Evolutionary conservation across 2,797 vertebrate species (phyloP).

Genomic region (Eutrigla gurnardus): DNA sequence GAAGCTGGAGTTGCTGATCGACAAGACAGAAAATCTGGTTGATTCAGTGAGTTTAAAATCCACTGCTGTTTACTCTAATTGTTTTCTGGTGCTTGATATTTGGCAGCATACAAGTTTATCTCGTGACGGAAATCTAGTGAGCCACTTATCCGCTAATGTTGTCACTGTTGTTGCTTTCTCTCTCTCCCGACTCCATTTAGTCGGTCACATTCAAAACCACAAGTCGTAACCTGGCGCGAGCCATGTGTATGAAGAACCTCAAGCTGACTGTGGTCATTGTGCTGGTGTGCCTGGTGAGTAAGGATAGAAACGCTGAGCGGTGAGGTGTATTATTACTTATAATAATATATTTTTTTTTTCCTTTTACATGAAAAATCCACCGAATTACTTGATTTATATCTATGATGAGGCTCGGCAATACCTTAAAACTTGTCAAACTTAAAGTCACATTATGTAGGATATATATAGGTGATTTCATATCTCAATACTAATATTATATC

Average conservation of each 20-base stretch:
- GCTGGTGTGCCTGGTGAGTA: conserved; percentile 91
- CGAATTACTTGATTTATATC: background rate
- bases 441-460: too few species aligned
- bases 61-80: background rate
- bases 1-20: conserved; percentile 95
- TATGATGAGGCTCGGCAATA: background rate
- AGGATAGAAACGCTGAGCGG: background rate
- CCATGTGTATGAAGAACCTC: conserved; percentile 99
- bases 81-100: conserved; percentile 3
- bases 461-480: too few species aligned
- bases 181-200: conserved; percentile 71
- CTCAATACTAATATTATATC: too few species aligned
- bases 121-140: background rate
- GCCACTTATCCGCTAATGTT: background rate
- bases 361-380: background rate
- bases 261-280: conserved; percentile 93
- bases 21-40: conserved; percentile 98
- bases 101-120: background rate
- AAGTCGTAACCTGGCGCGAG: conserved; percentile 96
- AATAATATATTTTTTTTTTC: background rate
- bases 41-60: conserved; percentile 90
- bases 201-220: conserved; percentile 99
- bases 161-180: conserved; percentile 17
- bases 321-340: background rate
- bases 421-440: background rate